Conservation (phyloP, 2,888 invertebrate genomes). For the Onthophagus sagittarius region DNA sequence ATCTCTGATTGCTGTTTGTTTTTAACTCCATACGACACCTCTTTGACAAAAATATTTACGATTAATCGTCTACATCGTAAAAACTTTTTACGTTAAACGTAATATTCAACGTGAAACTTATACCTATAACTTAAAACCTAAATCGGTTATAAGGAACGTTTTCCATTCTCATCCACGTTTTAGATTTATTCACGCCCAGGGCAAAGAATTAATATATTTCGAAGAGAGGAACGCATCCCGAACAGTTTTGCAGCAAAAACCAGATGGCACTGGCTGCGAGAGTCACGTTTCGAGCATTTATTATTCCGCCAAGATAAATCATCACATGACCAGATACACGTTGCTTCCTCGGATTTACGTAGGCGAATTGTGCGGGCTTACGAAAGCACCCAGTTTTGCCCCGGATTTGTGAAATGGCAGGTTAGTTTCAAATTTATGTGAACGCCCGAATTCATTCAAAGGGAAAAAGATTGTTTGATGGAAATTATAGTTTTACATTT, state of each 20-base stretch:
- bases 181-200: background rate
- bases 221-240: constrained; percentile 1
- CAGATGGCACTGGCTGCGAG: constrained; percentile 3
- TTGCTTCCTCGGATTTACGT: constrained; percentile 7
- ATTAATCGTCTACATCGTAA: no score
- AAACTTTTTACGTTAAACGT: background rate
- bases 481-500: background rate
- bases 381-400: background rate
- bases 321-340: constrained; percentile 14
- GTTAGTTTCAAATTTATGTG: background rate
- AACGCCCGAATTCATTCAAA: background rate
- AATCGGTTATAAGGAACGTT: background rate
- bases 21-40: background rate
- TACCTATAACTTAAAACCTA: background rate
- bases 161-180: background rate
- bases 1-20: background rate
- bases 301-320: constrained; percentile 14
- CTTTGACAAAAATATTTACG: no score
- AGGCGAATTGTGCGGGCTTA: constrained; percentile 1
- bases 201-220: constrained; percentile 9
- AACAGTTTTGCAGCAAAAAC: constrained; percentile 5
- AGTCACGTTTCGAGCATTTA: constrained; percentile 15
- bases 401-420: background rate
- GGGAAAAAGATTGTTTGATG: background rate
- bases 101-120: background rate